A percentile compares a stretch with the other conserved stretches of the same genome.
Conservation (phyloP, 37 sponge, comb jelly and placozoan genomes). For the Oopsacas minuta region DNA sequence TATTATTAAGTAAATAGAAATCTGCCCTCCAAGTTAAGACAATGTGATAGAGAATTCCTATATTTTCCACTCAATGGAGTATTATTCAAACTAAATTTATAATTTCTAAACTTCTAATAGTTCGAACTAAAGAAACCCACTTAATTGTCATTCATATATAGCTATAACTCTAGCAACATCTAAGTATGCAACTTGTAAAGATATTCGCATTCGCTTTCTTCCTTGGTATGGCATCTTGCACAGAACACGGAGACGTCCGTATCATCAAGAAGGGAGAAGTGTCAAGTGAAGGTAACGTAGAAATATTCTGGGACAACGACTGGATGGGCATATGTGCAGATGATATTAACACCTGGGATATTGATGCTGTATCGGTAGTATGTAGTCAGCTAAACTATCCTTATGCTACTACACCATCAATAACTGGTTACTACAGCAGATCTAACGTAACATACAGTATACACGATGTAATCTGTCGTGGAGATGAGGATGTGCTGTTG, state of each 20-base stretch:
- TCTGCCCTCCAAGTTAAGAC: too few relatives aligned
- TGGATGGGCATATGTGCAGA: conserved; percentile 3
- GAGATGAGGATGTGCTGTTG: not conserved
- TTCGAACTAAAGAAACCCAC: too few relatives aligned
- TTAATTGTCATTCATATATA: too few relatives aligned
- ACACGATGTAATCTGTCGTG: not conserved
- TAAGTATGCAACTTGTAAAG: not conserved
- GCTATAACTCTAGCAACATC: too few relatives aligned
- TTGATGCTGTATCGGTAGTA: not conserved
- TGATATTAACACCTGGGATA: not conserved
- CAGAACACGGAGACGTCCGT: not conserved
- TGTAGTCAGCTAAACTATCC: not conserved
- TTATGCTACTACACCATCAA: not conserved
- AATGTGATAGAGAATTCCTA: too few relatives aligned
- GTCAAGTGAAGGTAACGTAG: not conserved
- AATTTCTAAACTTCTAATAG: too few relatives aligned
- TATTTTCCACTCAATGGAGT: too few relatives aligned
- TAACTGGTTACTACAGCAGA: not conserved
- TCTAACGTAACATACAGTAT: not conserved
- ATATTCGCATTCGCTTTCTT: not conserved
- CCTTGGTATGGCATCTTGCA: not conserved
- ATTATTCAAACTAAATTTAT: too few relatives aligned
- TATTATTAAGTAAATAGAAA: too few relatives aligned
- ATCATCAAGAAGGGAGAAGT: conserved; percentile 6
- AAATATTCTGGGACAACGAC: not conserved